phyloP scores from a whole-genome alignment of 2,797 vertebrate genomes.

The Heliangelus exortis region DNA sequence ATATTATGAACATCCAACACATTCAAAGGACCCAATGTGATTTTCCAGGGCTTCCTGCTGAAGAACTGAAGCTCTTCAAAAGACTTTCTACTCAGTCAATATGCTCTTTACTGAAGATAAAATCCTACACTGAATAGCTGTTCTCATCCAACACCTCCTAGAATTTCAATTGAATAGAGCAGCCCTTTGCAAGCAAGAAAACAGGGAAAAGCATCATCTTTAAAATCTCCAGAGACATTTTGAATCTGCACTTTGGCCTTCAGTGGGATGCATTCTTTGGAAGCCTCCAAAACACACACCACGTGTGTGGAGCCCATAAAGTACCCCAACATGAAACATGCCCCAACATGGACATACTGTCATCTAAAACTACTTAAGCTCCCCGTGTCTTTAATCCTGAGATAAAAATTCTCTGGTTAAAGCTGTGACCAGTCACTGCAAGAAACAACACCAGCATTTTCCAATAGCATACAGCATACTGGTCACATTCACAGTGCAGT shows the following conservation, averaged over 20 bases:
- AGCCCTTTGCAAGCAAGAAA: not conserved
- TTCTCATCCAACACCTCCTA: not conserved
- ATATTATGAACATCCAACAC: not conserved
- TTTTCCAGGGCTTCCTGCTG: not conserved
- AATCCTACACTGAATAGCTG: not conserved
- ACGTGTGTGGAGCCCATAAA: accelerated
- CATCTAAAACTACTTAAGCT: not conserved
- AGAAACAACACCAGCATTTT: constrained; percentile 4
- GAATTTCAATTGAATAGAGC: not conserved
- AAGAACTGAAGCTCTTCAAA: not conserved
- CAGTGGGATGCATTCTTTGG: not conserved
- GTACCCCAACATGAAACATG: not conserved
- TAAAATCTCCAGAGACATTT: not conserved
- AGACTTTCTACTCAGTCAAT: not conserved
- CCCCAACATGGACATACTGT: not conserved
- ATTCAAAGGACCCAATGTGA: not conserved
- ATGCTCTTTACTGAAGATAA: not conserved
- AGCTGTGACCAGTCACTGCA: not conserved
- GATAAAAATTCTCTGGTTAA: not conserved
- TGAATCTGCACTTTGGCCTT: not conserved
- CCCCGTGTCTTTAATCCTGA: not conserved
- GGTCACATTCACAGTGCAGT: constrained; percentile 21
- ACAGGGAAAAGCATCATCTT: not conserved
- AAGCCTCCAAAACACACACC: not conserved
- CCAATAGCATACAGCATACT: not conserved